Evolutionary conservation across 1,140 invertebrate species (phyloP).

Genomic region (Pararge aegeria): DNA sequence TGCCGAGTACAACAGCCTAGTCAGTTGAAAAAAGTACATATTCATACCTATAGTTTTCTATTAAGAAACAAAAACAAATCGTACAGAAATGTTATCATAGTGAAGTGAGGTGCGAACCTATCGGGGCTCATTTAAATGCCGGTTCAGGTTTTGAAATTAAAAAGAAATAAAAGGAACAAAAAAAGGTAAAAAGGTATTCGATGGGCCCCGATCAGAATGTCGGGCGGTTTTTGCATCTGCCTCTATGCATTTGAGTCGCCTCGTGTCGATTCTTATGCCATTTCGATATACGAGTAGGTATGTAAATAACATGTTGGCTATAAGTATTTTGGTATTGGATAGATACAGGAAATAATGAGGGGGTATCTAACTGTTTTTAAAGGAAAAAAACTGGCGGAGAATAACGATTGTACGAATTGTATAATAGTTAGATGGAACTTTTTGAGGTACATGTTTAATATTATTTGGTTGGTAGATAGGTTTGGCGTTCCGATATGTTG

Average conservation of each 20-base stretch:
- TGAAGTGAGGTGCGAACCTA: slow-evolving; percentile 52
- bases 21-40: too few relatives aligned
- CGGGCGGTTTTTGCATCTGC: slow-evolving; percentile 46
- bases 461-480: too few relatives aligned
- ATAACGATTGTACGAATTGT: too few relatives aligned
- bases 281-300: slow-evolving; percentile 1
- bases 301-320: not conserved
- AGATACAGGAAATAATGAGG: too few relatives aligned
- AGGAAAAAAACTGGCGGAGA: too few relatives aligned
- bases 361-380: too few relatives aligned
- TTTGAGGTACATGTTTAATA: too few relatives aligned
- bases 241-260: slow-evolving; percentile 26
- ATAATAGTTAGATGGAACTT: too few relatives aligned
- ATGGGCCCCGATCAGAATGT: slow-evolving; percentile 43
- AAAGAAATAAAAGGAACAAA: slow-evolving; percentile 29
- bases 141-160: slow-evolving; percentile 50
- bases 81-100: not conserved
- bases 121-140: slow-evolving; percentile 58
- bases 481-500: too few relatives aligned
- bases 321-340: too few relatives aligned
- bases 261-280: not conserved
- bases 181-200: slow-evolving; percentile 32
- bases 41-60: not conserved
- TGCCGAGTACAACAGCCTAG: not conserved
- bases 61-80: not conserved